Base-by-base conservation (phyloP, 37 sponge, comb jelly and placozoan species). In the Ephydatia muelleri region DNA sequence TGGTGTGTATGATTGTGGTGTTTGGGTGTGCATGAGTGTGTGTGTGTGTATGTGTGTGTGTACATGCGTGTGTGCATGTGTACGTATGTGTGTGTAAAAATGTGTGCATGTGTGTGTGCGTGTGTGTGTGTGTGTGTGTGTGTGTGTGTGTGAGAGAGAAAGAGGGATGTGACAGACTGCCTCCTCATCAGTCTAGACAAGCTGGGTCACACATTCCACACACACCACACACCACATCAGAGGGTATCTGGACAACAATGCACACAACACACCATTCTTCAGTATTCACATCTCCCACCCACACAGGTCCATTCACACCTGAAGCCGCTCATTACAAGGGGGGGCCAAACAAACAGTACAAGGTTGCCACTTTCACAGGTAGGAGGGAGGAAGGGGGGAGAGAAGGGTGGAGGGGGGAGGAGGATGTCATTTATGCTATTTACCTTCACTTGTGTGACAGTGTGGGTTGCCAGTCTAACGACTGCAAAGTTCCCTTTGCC, bases 401-500 rank as follows among this genome's bases (percentile, higher is more conserved):
- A n/a, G n/a, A n/a, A n/a, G n/a, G n/a, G n/a, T n/a, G n/a, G n/a
- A n/a, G n/a, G n/a, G n/a, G n/a, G n/a, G n/a, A n/a, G n/a, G n/a
- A n/a, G n/a, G n/a, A n/a, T n/a, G n/a, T n/a, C n/a, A n/a, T n/a
- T n/a, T n/a, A 57, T 13, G 9, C 16, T 57, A 16, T 72, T 70
- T 29, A 96, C 98, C 94, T 98, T 92, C 19, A 83, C 86, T 11
- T 92, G 79, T 5, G 96, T 94, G 82, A 92, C 76, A 38, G 85
- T 83, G 76, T 98, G 98, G 22, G 87, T 83, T 5, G 98, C 96
- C 26, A 98, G 89, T 64, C 89, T 91, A 35, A 98, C 98, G 6
- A 94, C 87, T 26, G 98, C 96, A 76, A 96, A 98, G 92, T 98
- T 98, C 13, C 98, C 98, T 69, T 89, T 90, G 30, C 98, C 98